These are phyloP conservation scores for Erebia aethiops DNA, from an alignment of 2,888 invertebrate genomes.

Conservation along the genomic window DNA sequence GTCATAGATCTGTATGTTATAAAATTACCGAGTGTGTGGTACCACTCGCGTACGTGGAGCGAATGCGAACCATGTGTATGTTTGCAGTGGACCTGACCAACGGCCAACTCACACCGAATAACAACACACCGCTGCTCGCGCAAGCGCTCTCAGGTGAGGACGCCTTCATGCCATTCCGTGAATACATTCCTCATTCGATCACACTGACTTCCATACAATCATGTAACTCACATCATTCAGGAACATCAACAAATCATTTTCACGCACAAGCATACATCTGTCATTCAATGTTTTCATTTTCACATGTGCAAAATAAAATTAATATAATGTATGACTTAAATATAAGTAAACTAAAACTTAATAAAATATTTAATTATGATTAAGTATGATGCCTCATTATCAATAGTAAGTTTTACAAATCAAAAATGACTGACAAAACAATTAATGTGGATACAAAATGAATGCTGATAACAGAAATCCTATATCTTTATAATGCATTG, in stretches of 20 bases:
- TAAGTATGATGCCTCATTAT: too few species aligned
- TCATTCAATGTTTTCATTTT: background rate
- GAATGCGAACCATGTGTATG: constrained; percentile 85
- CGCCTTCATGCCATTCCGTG: constrained; percentile 48
- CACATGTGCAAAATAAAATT: background rate
- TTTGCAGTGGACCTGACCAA: constrained; percentile 97
- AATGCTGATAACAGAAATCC: background rate
- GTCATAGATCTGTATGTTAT: constrained; percentile 70
- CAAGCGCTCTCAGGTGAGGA: constrained; percentile 96
- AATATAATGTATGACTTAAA: background rate
- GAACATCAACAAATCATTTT: constrained; percentile 20
- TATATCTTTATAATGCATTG: too few species aligned
- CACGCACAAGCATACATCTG: constrained; percentile 8
- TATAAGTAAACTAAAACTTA: too few species aligned
- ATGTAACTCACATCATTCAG: constrained; percentile 28
- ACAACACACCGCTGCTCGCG: constrained; percentile 97
- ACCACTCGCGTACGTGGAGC: constrained; percentile 70
- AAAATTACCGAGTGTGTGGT: constrained; percentile 67
- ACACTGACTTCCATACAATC: constrained; percentile 24
- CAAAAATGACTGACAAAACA: background rate
- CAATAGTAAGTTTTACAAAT: background rate
- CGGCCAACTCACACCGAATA: constrained; percentile 97
- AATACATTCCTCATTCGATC: constrained; percentile 46
- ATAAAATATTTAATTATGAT: too few species aligned
- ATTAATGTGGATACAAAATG: background rate